Evolutionary conservation across 2,888 invertebrate species (phyloP).

Genomic region (Lasioglossum oenotherae): DNA sequence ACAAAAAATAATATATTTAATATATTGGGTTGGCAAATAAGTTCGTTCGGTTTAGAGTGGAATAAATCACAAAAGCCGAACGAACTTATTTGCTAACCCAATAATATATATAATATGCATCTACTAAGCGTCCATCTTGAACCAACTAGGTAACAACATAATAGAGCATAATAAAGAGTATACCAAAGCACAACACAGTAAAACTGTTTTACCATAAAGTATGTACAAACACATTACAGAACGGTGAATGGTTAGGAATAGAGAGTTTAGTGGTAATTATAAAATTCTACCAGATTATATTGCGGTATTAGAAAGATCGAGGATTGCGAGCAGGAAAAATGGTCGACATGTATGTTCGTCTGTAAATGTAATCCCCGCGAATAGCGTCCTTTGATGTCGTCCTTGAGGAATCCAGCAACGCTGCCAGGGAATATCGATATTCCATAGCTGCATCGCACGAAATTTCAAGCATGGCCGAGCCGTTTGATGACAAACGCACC

Average conservation of each 20-base stretch:
- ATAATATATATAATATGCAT: too few species aligned
- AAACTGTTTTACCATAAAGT: background rate
- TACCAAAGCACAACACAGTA: background rate
- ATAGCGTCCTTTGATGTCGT: constrained; percentile 69
- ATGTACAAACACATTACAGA: background rate
- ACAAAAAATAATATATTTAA: background rate
- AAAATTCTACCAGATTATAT: background rate
- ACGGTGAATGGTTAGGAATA: background rate
- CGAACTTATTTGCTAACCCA: too few species aligned
- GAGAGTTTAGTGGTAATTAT: background rate
- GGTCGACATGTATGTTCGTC: constrained; percentile 7
- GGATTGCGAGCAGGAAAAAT: constrained; percentile 24
- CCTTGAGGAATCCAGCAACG: constrained; percentile 69
- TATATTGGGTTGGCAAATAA: too few species aligned
- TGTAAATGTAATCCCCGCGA: constrained; percentile 47
- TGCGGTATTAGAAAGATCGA: constrained; percentile 9
- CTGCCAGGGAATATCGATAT: constrained; percentile 72
- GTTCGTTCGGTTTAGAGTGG: too few species aligned
- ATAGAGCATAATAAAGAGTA: background rate
- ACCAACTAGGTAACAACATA: background rate
- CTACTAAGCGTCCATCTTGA: background rate
- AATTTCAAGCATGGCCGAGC: constrained; percentile 79
- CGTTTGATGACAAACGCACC: constrained; percentile 78
- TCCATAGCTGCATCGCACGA: constrained; percentile 71
- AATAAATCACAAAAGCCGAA: too few species aligned